Evolutionary conservation across 2,797 vertebrate genomes (phyloP).

Genomic region (Lithobates sylvaticus): DNA sequence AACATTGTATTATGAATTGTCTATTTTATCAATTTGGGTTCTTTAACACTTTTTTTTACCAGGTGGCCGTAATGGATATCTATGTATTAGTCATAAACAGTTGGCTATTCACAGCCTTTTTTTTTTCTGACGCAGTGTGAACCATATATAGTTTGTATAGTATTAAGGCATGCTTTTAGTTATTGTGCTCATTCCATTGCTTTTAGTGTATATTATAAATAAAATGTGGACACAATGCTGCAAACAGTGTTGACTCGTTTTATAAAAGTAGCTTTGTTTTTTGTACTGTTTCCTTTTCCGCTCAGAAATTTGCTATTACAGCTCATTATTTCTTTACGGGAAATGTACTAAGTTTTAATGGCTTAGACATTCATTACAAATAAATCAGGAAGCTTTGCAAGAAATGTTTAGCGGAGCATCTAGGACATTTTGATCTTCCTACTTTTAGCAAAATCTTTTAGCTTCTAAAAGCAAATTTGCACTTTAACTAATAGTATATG

Average conservation of each 20-base stretch:
- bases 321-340: constrained; percentile 38
- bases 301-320: constrained; percentile 24
- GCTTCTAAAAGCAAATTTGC: constrained; percentile 22
- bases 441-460: constrained; percentile 1
- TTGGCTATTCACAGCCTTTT: too few relatives aligned
- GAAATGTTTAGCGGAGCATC: constrained; percentile 43
- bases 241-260: constrained; percentile 25
- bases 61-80: too few relatives aligned
- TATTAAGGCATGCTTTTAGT: neutral
- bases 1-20: too few relatives aligned
- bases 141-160: neutral
- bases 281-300: constrained; percentile 22
- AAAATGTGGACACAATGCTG: constrained; percentile 17
- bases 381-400: constrained; percentile 30
- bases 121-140: too few relatives aligned
- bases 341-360: constrained; percentile 50
- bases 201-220: constrained; percentile 24
- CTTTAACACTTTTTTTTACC: too few relatives aligned
- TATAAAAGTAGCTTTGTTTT: constrained; percentile 38
- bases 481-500: constrained; percentile 27
- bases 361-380: constrained; percentile 33
- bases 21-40: too few relatives aligned
- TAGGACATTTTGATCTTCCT: constrained; percentile 39
- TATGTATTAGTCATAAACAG: too few relatives aligned
- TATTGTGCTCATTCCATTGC: constrained; percentile 24